Evolutionary conservation across 1,140 invertebrate genomes (phyloP).

Genomic region (Lepidostoma basale): DNA sequence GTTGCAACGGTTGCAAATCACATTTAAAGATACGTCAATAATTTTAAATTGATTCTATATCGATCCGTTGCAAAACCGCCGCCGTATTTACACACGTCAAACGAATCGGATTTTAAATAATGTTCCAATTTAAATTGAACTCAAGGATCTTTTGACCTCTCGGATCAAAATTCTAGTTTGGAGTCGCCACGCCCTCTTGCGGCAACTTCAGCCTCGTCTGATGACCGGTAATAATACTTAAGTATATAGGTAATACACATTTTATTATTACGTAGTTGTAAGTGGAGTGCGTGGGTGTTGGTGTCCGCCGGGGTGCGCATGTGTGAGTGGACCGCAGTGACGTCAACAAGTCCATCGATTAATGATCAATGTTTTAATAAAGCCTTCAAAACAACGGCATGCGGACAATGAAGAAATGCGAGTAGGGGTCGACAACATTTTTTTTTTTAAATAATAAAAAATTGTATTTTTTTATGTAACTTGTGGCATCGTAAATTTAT

Average conservation of each 20-base stretch:
- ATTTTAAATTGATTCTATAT: no score
- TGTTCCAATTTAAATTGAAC: conserved; percentile 6
- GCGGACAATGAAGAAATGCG: conserved; percentile 2
- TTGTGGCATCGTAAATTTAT: no score
- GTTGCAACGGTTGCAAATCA: no score
- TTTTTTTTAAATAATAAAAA: no score
- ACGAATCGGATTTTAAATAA: no score
- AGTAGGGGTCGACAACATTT: background rate
- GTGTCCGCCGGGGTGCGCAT: background rate
- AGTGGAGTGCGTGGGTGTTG: background rate
- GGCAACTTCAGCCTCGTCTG: conserved; percentile 10
- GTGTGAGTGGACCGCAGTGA: conserved; percentile 5
- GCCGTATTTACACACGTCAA: no score
- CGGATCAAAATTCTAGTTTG: background rate
- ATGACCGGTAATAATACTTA: no score
- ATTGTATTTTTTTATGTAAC: no score
- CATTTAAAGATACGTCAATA: no score
- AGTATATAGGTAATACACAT: no score
- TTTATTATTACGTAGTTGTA: no score
- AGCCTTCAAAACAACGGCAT: conserved; percentile 25
- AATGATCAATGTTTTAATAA: conserved; percentile 22
- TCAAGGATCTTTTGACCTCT: conserved; percentile 22
- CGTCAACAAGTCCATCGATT: conserved; percentile 16
- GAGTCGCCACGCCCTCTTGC: conserved; percentile 3
- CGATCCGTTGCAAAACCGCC: no score